Conservation (phyloP, 2,888 invertebrate genomes). For the Herminia tarsipennalis region DNA sequence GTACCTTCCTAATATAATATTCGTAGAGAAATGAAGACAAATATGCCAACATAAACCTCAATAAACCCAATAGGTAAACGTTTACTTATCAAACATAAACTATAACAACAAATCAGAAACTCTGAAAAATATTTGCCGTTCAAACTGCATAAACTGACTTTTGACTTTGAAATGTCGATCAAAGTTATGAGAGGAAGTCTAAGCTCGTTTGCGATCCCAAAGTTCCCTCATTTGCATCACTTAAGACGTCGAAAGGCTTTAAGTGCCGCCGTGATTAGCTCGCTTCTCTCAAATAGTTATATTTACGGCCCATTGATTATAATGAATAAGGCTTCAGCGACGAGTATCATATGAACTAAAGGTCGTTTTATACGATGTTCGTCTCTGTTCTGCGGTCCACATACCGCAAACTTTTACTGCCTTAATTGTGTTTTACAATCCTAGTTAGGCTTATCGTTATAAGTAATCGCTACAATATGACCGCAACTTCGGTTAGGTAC, state of each 20-base stretch:
- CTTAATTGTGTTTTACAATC: slow-evolving; percentile 31
- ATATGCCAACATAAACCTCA: no score
- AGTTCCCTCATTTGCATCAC: slow-evolving; percentile 81
- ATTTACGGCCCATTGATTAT: slow-evolving; percentile 55
- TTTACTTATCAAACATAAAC: not conserved
- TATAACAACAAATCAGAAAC: not conserved
- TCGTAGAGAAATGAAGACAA: no score
- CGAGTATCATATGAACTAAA: no score
- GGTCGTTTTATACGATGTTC: slow-evolving; percentile 30
- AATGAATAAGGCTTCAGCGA: no score
- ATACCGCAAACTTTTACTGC: slow-evolving; percentile 11
- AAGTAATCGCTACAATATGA: slow-evolving; percentile 24
- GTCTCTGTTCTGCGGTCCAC: slow-evolving; percentile 21
- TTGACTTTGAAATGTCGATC: slow-evolving; percentile 75
- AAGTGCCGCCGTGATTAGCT: slow-evolving; percentile 70
- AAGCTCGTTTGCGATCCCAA: slow-evolving; percentile 71
- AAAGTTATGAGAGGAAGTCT: slow-evolving; percentile 73
- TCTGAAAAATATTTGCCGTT: slow-evolving; percentile 41
- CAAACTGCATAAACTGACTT: slow-evolving; percentile 57
- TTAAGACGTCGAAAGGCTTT: slow-evolving; percentile 72
- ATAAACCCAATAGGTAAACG: no score
- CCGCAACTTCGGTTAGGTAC: slow-evolving; percentile 14
- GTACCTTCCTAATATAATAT: no score
- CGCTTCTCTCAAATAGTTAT: slow-evolving; percentile 53
- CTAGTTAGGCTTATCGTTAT: slow-evolving; percentile 24